Conservation (phyloP, 2,797 vertebrate genomes). For the Anolis apletophallus region DNA sequence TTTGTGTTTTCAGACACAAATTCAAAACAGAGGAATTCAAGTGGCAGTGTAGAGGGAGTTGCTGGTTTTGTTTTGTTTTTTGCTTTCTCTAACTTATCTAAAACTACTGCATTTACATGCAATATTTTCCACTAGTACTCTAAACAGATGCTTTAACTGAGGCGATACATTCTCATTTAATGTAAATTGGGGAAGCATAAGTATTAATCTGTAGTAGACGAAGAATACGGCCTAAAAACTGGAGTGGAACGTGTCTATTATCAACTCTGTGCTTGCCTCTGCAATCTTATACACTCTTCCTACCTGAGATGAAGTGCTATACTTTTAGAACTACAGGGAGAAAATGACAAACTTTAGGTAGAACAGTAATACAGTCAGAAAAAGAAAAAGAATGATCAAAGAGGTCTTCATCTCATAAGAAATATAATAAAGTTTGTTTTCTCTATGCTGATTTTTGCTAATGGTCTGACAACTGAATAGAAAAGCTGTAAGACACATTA, state of each 20-base stretch:
- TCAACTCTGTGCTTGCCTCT: neutral
- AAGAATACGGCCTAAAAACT: neutral
- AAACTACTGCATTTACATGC: neutral
- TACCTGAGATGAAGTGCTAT: neutral
- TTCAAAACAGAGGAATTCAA: neutral
- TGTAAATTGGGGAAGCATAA: neutral
- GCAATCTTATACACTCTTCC: neutral
- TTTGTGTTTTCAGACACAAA: neutral
- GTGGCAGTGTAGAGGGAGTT: neutral
- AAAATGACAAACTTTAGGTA: neutral
- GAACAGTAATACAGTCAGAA: neutral
- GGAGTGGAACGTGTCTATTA: neutral
- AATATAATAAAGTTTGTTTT: neutral
- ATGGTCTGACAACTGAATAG: neutral
- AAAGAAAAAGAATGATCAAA: neutral
- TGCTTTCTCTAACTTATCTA: neutral
- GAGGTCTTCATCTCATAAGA: neutral
- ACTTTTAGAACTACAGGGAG: neutral
- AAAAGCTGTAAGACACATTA: neutral
- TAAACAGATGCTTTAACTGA: neutral
- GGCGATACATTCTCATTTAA: constrained; percentile 6
- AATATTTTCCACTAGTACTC: neutral
- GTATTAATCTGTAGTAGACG: neutral
- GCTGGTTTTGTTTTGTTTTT: neutral
- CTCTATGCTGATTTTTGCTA: neutral